These are phyloP conservation scores for Polymixis flavicincta DNA, from an alignment of 2,888 invertebrate species.

Conservation along the genomic window DNA sequence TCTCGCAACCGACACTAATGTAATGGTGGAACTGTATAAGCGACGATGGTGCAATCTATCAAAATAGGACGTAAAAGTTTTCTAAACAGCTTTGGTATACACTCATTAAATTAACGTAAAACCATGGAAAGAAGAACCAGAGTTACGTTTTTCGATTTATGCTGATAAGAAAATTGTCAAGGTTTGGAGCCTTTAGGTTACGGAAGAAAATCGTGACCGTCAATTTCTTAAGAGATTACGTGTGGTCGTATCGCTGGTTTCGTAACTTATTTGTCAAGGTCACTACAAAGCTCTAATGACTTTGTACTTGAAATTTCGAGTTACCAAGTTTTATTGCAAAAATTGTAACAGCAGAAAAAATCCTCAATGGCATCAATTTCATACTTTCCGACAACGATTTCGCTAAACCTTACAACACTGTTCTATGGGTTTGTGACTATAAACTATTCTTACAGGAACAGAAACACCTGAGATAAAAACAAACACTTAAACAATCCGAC, in stretches of 20 bases:
- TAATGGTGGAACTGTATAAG: constrained; percentile 62
- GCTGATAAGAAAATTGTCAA: constrained; percentile 65
- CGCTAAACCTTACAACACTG: constrained; percentile 38
- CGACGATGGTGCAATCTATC: constrained; percentile 63
- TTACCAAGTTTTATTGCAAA: constrained; percentile 70
- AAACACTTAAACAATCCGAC: constrained; percentile 77
- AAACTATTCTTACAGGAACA: constrained; percentile 49
- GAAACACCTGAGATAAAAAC: constrained; percentile 65
- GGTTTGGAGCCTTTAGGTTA: constrained; percentile 66
- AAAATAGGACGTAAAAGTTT: constrained; percentile 54
- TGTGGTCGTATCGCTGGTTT: constrained; percentile 81
- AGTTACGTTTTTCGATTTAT: constrained; percentile 31
- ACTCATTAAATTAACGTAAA: constrained; percentile 17
- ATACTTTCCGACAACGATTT: constrained; percentile 26
- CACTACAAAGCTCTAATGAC: constrained; percentile 80
- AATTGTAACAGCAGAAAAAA: constrained; percentile 60
- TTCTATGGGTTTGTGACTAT: constrained; percentile 25
- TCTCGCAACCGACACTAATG: constrained; percentile 65
- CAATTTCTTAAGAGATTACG: constrained; percentile 82
- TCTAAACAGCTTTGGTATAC: constrained; percentile 42
- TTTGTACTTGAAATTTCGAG: constrained; percentile 83
- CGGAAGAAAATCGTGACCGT: constrained; percentile 82
- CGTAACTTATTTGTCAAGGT: constrained; percentile 86
- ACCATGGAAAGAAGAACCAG: constrained; percentile 29
- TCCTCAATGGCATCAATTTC: constrained; percentile 49